Base-by-base conservation (phyloP, 2,797 vertebrate species). In the Pygocentrus nattereri region DNA sequence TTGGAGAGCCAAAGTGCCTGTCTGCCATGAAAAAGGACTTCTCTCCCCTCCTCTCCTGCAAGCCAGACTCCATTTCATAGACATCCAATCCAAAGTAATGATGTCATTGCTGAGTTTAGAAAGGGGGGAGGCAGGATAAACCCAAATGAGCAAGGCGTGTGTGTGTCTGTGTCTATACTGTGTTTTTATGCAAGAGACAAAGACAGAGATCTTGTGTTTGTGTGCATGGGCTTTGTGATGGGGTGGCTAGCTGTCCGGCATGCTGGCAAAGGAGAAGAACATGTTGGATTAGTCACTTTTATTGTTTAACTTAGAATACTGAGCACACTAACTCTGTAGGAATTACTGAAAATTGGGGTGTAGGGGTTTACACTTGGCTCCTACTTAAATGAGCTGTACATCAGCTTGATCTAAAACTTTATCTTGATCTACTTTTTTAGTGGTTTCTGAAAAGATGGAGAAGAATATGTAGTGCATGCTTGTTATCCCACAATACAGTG, bases 41-140 rank as follows among this genome's bases (percentile, higher is more conserved):
- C 81, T 58, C 61, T 41, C 62, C 87, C 89, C 84, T 69, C 76
- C 81, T 83, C 76, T 70, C 78, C 68, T 19, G 49, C 76, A 85
- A 88, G 85, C 80, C 85, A 88, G 89, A 90, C 91, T 92, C 92
- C 85, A 81, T 85, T 90, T 89, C 87, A 84, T 58, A 89, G 86
- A 87, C 86, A 74, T 91, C 88, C 90, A 85, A 92, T 92, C 90
- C 91, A 91, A 85, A 86, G 89, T 76, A 88, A 89, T 95, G 94
- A 95, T 93, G 92, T 93, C 92, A 93, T 94, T 84, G 86, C 86
- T 76, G 78, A 88, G 89, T 87, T 91, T 87, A 90, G 89, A 91
- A 85, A 89, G 86, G 89, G 82, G 82, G 90, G 82, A 85, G 79
- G 11, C 79, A 74, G 79, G 81, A 77, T 62, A 72, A 64, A 74